Evolutionary conservation across 2,113 vertebrate genomes (phyloP), one percentile per base, ranked within the genome.

Genomic region (Stictonetta naevosa): DNA sequence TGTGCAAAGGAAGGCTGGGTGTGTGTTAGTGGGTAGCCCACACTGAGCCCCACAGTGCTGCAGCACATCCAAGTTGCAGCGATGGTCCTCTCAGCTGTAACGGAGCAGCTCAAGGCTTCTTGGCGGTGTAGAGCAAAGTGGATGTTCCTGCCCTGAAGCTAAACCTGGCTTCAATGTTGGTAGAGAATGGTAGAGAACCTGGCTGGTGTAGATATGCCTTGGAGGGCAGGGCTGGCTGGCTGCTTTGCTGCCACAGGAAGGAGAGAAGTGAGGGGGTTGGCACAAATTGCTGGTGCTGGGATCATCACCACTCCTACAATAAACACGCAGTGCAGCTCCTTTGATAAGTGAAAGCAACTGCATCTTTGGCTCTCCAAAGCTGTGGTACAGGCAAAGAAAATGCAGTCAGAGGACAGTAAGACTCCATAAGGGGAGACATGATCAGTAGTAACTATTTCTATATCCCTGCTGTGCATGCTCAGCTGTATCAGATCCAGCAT

Each of bases 191-290:
- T 40, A 40, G 40, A 40, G 40, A 40, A 40, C 40, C 40, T 40
- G 52, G 9, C 25, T 69, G 33, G n/a, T 11, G 4, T 38, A 26
- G 18, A 18, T 34, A 31, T 21, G 14, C 29, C 44, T 74, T 44
- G 25, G 29, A 76, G 18, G 13, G 15, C 44, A 76, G 22, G 13
- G 7, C 22, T 76, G 53, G 8, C 22, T 76, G 53, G 11, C 29
- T 69, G 19, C 31, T 56, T 48, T 62, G 38, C 44, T 53, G 71
- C 60, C 55, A 6, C 6, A 6, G 69, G 56, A 68, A 87, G 9
- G 33, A 28, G 4, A 40, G 23, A 62, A 73, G 16, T 0, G 0
- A 34, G 16, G 8, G 6, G 5, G 38, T 14, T 29, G 33, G 53
- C 25, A 74, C 67, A 42, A 67, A 31, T 0, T 0, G 6, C 22